These are phyloP conservation scores for Pristionchus pacificus DNA, from an alignment of 1,140 invertebrate species.

Conservation along the genomic window DNA sequence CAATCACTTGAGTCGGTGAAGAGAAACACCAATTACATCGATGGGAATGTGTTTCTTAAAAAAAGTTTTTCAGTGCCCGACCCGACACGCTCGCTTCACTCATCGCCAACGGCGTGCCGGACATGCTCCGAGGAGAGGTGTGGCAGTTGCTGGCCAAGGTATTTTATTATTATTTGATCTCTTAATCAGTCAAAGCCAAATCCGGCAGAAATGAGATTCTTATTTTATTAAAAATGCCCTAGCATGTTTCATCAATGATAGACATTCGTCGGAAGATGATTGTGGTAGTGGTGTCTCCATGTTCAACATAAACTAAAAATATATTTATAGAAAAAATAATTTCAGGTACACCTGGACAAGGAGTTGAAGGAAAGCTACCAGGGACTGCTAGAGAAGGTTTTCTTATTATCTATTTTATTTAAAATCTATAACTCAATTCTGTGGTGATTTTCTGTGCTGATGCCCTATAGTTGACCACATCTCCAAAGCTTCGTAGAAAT, in stretches of 20 bases:
- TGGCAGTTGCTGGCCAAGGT: slow-evolving; percentile 88
- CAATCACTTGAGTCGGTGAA: slow-evolving; percentile 6
- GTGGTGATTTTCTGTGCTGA: no score
- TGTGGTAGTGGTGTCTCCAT: background rate
- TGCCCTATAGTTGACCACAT: no score
- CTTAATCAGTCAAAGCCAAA: no score
- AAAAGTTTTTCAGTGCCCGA: slow-evolving; percentile 60
- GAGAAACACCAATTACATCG: no score
- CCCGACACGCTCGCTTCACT: slow-evolving; percentile 74
- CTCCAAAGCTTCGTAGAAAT: no score
- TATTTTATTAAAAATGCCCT: slow-evolving; percentile 31
- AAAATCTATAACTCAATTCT: slow-evolving; percentile 20
- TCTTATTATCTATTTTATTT: background rate
- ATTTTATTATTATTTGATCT: no score
- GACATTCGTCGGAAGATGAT: slow-evolving; percentile 79
- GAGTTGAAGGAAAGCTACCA: slow-evolving; percentile 34
- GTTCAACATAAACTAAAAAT: background rate
- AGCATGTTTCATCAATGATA: slow-evolving; percentile 84
- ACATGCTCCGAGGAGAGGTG: slow-evolving; percentile 86
- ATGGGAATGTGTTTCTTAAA: no score
- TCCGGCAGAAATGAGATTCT: slow-evolving; percentile 62
- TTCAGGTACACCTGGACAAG: slow-evolving; percentile 60
- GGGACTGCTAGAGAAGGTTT: slow-evolving; percentile 43
- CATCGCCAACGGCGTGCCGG: slow-evolving; percentile 84
- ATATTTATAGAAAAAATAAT: background rate